Evolutionary conservation across 1,140 invertebrate genomes (phyloP).

Genomic region (Drosophila sp.): DNA sequence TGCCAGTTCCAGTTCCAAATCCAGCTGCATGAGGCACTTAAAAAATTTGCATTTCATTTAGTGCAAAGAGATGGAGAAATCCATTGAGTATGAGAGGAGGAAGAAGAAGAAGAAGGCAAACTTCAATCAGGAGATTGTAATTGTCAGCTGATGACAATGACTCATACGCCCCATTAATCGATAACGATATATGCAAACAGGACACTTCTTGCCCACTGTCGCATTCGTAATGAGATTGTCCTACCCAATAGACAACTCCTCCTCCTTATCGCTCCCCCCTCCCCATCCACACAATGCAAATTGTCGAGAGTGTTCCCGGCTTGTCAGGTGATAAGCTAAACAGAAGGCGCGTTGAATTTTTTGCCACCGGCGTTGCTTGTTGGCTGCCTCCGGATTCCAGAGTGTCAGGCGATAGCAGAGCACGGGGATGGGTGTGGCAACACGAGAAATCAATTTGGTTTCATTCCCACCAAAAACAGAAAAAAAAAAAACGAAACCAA

Average conservation of each 20-base stretch:
- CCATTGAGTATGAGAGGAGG: neutral
- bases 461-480: constrained; percentile 31
- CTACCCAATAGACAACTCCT: constrained; percentile 13
- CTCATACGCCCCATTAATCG: constrained; percentile 60
- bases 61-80: constrained; percentile 11
- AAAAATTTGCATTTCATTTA: constrained; percentile 69
- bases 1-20: constrained; percentile 31
- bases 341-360: constrained; percentile 36
- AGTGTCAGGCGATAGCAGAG: constrained; percentile 43
- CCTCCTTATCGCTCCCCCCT: constrained; percentile 2
- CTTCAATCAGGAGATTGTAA: constrained; percentile 13
- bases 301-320: constrained; percentile 45
- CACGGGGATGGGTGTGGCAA: constrained; percentile 47
- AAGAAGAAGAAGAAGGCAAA: constrained; percentile 33
- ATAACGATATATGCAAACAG: constrained; percentile 29
- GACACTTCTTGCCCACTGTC: constrained; percentile 59
- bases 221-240: constrained; percentile 71
- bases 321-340: constrained; percentile 53
- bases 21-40: constrained; percentile 51
- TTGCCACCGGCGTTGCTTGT: constrained; percentile 55
- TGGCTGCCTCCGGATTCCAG: constrained; percentile 35
- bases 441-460: constrained; percentile 59
- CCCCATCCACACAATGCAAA: constrained; percentile 39
- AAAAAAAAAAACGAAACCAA: constrained; percentile 2
- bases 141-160: constrained; percentile 36